Conservation (phyloP, 2,888 invertebrate genomes). For the Drosophila pseudotalamancana region DNA sequence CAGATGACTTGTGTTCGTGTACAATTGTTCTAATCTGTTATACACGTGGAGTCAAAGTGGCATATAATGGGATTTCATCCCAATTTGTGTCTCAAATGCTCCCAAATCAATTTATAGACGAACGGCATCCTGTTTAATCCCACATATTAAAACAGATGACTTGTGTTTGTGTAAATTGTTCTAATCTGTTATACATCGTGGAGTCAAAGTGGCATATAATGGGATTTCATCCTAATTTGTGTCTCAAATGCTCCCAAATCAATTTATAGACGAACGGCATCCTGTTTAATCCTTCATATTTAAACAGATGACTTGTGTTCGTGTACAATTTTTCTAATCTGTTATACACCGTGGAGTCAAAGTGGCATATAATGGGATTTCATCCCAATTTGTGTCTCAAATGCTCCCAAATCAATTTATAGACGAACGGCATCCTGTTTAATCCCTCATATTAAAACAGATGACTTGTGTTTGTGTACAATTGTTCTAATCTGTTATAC, state of each 20-base stretch:
- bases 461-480: constrained; percentile 49
- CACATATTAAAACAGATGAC: constrained; percentile 49
- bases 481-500: neutral
- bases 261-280: constrained; percentile 24
- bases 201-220: constrained; percentile 52
- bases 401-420: constrained; percentile 42
- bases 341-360: constrained; percentile 42
- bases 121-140: constrained; percentile 53
- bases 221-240: constrained; percentile 8
- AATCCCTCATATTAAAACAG: constrained; percentile 42
- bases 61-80: neutral
- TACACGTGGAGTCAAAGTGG: constrained; percentile 15
- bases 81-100: constrained; percentile 41
- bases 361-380: constrained; percentile 51
- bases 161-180: constrained; percentile 39
- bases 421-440: constrained; percentile 49
- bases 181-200: constrained; percentile 7
- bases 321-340: constrained; percentile 12
- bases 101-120: constrained; percentile 19
- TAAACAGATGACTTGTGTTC: constrained; percentile 31
- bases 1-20: constrained; percentile 23
- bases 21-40: constrained; percentile 5
- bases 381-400: constrained; percentile 54
- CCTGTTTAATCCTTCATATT: constrained; percentile 12
- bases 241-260: constrained; percentile 49